Conservation (phyloP, 2,113 vertebrate species). For the Chionis minor region DNA sequence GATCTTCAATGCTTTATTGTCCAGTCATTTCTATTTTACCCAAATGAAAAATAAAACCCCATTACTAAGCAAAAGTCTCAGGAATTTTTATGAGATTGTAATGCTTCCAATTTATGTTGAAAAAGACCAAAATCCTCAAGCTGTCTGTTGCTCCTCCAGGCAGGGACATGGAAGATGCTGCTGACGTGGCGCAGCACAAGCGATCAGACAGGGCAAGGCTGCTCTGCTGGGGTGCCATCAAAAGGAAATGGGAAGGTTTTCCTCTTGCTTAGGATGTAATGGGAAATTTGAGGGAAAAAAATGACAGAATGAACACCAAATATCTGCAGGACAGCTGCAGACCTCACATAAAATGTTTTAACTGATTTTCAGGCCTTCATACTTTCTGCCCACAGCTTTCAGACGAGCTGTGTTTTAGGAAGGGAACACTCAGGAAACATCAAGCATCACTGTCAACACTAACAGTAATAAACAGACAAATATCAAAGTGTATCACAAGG, state of each 20-base stretch:
- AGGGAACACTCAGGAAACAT: background rate
- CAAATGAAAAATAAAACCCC: slow-evolving; percentile 44
- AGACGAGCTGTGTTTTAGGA: background rate
- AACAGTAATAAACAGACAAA: background rate
- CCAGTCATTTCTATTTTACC: slow-evolving; percentile 9
- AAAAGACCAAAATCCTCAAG: slow-evolving; percentile 26
- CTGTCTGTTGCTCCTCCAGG: background rate
- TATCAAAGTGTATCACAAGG: background rate
- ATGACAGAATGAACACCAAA: background rate
- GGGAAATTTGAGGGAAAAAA: background rate
- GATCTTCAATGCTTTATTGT: background rate
- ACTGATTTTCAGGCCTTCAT: background rate
- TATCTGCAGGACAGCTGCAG: background rate
- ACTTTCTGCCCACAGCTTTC: background rate
- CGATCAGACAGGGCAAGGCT: background rate
- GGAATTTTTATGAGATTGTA: slow-evolving; percentile 48
- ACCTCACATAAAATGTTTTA: background rate
- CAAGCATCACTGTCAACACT: background rate
- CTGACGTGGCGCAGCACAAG: background rate
- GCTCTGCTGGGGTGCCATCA: background rate
- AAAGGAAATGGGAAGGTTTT: background rate
- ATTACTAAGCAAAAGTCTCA: slow-evolving; percentile 43
- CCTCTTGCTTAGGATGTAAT: background rate
- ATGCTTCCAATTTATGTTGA: slow-evolving; percentile 27
- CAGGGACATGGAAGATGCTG: background rate